phyloP scores from a whole-genome alignment of 2,797 vertebrate species.

The Percopsis omiscomaycus region DNA sequence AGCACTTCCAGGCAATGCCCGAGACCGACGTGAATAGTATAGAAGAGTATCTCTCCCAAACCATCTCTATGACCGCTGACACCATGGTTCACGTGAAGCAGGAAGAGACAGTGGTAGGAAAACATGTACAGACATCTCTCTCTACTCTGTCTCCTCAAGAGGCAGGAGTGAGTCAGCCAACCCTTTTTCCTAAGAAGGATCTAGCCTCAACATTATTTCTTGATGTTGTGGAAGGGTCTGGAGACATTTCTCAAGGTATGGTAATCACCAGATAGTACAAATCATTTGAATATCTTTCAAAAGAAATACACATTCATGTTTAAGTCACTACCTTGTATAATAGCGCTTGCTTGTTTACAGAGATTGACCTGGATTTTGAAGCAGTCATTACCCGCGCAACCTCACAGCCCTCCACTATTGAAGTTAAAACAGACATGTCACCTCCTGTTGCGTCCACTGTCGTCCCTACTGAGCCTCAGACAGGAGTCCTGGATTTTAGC shows the following conservation, averaged over 20 bases:
- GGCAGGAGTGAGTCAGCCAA: conserved; percentile 35
- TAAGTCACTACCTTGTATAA: not conserved
- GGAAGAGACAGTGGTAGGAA: conserved; percentile 32
- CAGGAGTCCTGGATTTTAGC: conserved; percentile 17
- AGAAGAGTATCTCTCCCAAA: conserved; percentile 32
- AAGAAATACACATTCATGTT: not conserved
- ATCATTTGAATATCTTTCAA: not conserved
- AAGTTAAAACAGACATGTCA: conserved; percentile 14
- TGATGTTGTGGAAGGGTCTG: conserved; percentile 55
- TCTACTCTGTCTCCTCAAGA: conserved; percentile 44
- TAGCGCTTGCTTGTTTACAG: conserved; percentile 47
- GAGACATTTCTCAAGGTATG: conserved; percentile 67
- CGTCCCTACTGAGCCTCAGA: conserved; percentile 24
- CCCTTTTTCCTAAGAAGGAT: conserved; percentile 19
- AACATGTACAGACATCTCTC: conserved; percentile 20
- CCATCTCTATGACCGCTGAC: conserved; percentile 28
- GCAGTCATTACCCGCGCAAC: conserved; percentile 20
- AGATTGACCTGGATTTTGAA: conserved; percentile 30
- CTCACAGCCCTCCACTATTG: conserved; percentile 28
- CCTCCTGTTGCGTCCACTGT: conserved; percentile 14
- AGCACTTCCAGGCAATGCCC: conserved; percentile 50
- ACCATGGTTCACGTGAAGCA: conserved; percentile 25
- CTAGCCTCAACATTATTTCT: conserved; percentile 35
- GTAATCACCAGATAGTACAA: not conserved
- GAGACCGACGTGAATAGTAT: conserved; percentile 35